Evolutionary conservation across 2,113 vertebrate species (phyloP), one percentile per base, ranked within the genome.

Genomic region (Ceuthmochares aereus): DNA sequence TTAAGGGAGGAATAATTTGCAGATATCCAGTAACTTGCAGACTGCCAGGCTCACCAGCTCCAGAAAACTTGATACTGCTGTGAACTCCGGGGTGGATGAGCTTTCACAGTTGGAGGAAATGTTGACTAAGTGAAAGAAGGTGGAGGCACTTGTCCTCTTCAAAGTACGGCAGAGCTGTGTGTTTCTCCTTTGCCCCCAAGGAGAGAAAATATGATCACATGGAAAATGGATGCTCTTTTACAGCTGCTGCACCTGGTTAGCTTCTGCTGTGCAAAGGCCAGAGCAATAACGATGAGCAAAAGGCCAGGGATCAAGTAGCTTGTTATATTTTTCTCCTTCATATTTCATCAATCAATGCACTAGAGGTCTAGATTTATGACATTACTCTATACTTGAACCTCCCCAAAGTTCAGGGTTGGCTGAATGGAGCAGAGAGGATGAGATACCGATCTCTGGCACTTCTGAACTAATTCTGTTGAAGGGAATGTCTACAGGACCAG

Each of bases 211-310:
- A 55, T 0, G 14, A 30, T 85, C 45, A 4, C 55, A 16, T 88
- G 67, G 91, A 59, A 85, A 80, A 87, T 40, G 52, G 84, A 62
- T 83, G 87, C 32, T 83, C 42, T 74, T 51, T 84, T 73, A 26
- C 74, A 87, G 91, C 81, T 91, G 70, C 91, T 76, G 89, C 91
- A 74, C 70, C 82, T 93, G 84, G n/a, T 80, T 79, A 49, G 62
- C 67, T 52, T 80, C 15, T 73, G 54, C 77, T 73, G 84, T 10
- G 5, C 62, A 67, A 83, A 94, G 95, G 84, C 81, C 81, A 69
- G 78, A 91, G 78, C 84, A 91, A 9, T 37, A 77, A 34, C 81
- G 32, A n/a, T 27, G 81, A 89, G 62, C 12, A 27, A 85, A 93
- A 92, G 87, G 74, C 84, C 70, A 51, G 79, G 59, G 90, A 83